phyloP scores from a whole-genome alignment of 2,888 invertebrate species.

The Chalcosyrphus nemorum region DNA sequence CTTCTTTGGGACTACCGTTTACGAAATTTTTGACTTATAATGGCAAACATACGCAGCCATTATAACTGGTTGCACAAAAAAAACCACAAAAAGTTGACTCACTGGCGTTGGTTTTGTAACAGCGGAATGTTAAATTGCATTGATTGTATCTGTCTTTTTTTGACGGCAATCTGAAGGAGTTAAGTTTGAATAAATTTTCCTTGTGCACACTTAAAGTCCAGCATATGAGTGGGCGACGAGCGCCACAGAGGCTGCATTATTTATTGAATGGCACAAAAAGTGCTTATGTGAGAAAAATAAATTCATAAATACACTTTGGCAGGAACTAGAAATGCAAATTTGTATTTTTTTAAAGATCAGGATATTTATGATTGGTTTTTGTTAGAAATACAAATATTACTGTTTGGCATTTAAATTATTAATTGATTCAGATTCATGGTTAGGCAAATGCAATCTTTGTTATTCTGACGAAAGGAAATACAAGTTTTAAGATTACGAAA shows the following conservation, averaged over 20 bases:
- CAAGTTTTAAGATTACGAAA: too few relatives aligned
- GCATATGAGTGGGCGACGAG: constrained; percentile 19
- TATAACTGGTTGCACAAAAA: constrained; percentile 48
- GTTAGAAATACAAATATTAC: too few relatives aligned
- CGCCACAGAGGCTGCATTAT: not conserved
- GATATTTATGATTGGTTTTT: not conserved
- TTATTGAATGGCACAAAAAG: not conserved
- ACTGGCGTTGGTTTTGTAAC: not conserved
- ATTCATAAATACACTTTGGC: too few relatives aligned
- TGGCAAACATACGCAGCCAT: too few relatives aligned
- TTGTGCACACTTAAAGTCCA: not conserved
- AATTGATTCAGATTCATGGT: too few relatives aligned
- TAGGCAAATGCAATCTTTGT: too few relatives aligned
- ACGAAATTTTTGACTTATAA: too few relatives aligned
- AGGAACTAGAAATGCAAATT: not conserved
- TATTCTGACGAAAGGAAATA: too few relatives aligned
- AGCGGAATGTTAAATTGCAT: constrained; percentile 14
- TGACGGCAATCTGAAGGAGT: constrained; percentile 14
- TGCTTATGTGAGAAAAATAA: not conserved
- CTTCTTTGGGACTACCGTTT: constrained; percentile 28
- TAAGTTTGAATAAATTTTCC: constrained; percentile 33
- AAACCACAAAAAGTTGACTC: constrained; percentile 35
- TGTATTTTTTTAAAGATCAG: not conserved
- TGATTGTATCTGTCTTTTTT: not conserved
- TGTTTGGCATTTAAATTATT: too few relatives aligned